A percentile compares a stretch with the other conserved stretches of the same genome.
phyloP scores from a whole-genome alignment of 2,888 invertebrate species.

The Diplolepis rosae region DNA sequence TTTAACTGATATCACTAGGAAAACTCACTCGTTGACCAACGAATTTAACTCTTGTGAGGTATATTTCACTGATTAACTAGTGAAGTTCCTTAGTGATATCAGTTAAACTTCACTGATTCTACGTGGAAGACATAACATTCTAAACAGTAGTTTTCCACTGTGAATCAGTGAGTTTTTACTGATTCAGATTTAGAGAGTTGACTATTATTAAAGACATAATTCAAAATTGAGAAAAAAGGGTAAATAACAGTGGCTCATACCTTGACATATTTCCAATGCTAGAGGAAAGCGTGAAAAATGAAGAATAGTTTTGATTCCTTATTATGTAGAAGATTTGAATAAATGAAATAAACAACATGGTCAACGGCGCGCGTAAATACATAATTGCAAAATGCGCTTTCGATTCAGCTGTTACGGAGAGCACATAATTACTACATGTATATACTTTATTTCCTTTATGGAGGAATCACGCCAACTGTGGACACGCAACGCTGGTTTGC shows the following conservation, averaged over 20 bases:
- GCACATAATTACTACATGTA: background rate
- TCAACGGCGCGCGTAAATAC: slow-evolving; percentile 36
- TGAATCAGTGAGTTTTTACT: too few species aligned
- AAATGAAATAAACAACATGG: slow-evolving; percentile 32
- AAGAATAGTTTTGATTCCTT: slow-evolving; percentile 33
- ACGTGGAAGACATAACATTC: too few species aligned
- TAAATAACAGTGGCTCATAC: slow-evolving; percentile 71
- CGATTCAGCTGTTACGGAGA: slow-evolving; percentile 44
- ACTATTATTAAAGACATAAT: too few species aligned
- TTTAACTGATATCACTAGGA: too few species aligned
- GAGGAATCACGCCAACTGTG: slow-evolving; percentile 41
- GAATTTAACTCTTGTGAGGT: too few species aligned
- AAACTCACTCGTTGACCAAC: too few species aligned
- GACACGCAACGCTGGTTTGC: slow-evolving; percentile 37
- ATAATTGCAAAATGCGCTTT: slow-evolving; percentile 52
- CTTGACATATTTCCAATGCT: slow-evolving; percentile 90
- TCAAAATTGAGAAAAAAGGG: background rate
- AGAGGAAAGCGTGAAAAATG: slow-evolving; percentile 73
- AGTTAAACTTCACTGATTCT: too few species aligned
- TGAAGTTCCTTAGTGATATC: too few species aligned
- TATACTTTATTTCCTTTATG: background rate
- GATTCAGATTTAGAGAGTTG: too few species aligned
- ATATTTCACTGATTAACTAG: too few species aligned
- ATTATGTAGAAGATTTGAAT: slow-evolving; percentile 30
- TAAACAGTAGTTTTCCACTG: too few species aligned